Evolutionary conservation across 2,888 invertebrate genomes (phyloP), one percentile per base, ranked within the genome.

Genomic region (Elaeidobius kamerunicus): DNA sequence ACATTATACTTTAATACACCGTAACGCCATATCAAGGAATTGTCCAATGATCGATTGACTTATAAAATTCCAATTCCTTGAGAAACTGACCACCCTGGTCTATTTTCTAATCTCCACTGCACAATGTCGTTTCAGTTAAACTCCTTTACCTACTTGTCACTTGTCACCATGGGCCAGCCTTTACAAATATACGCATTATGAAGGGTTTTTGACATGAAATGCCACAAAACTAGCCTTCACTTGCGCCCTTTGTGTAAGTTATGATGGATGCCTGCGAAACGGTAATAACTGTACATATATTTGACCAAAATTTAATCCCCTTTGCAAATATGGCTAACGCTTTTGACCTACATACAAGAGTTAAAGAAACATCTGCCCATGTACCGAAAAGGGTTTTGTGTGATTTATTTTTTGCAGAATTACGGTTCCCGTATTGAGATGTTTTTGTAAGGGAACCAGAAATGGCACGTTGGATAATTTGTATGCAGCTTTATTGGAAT

Each of bases 141-240:
- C 38, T 48, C 49, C 45, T 41, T 58, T 63, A 63, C 61, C 64
- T 63, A 64, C 67, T 64, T 68, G 69, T 70, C 71, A 72, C 70
- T 69, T 70, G 70, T 69, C 71, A 69, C 58, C 58, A 54, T 57
- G 55, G 65, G 59, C 63, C 66, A 64, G 67, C 68, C 70, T 66
- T 67, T 64, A 66, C 70, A 71, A 71, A 72, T 70, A 71, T 62
- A 59, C 63, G 66, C 60, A 69, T 70, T 70, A 70, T 70, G 58
- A 62, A 69, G 68, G 70, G 69, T 67, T 67, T 65, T 62, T 62
- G 63, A 64, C 66, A 58, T 64, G 64, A 67, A 68, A 63, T 67
- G 63, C 61, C 67, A 61, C 58, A 66, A 63, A 67, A 67, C 67
- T 68, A 64, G 68, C 69, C 68, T 66, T 65, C 63, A 64, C 65